phyloP scores from a whole-genome alignment of 2,888 invertebrate genomes.

The Dexiosoma caninum region DNA sequence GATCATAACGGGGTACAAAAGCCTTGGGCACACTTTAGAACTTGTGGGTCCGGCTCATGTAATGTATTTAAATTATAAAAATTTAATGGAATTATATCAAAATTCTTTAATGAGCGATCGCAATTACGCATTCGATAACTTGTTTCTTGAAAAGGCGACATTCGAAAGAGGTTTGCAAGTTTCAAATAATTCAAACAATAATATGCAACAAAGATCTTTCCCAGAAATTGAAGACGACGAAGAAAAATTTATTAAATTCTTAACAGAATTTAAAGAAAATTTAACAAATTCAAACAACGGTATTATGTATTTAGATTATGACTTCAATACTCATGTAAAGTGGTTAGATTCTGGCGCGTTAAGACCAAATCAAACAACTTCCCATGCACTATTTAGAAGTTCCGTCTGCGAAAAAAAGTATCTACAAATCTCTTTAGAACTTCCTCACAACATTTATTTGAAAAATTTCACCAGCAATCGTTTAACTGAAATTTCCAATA shows the following conservation, averaged over 20 bases:
- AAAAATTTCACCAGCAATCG: slow-evolving; percentile 64
- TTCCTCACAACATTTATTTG: slow-evolving; percentile 65
- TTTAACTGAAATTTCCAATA: slow-evolving; percentile 42
- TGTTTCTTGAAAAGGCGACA: slow-evolving; percentile 68
- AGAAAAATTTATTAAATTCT: slow-evolving; percentile 8
- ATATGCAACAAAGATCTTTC: slow-evolving; percentile 27
- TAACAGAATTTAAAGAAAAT: slow-evolving; percentile 24
- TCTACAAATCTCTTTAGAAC: slow-evolving; percentile 64
- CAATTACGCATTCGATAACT: slow-evolving; percentile 70
- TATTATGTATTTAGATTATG: slow-evolving; percentile 71
- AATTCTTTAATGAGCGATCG: slow-evolving; percentile 69
- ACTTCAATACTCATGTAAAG: slow-evolving; percentile 49
- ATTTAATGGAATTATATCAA: slow-evolving; percentile 70
- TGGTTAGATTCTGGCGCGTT: slow-evolving; percentile 63
- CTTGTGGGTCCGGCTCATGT: slow-evolving; percentile 71
- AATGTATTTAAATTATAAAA: slow-evolving; percentile 68
- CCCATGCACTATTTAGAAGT: slow-evolving; percentile 54
- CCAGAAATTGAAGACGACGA: neutral
- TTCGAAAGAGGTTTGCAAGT: slow-evolving; percentile 68
- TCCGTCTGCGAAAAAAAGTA: slow-evolving; percentile 65
- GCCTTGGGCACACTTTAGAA: slow-evolving; percentile 66
- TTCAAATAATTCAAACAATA: neutral
- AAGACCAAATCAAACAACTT: slow-evolving; percentile 53
- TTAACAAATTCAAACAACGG: neutral
- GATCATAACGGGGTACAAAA: slow-evolving; percentile 69